These are phyloP conservation scores for Thymelicus lineola DNA, from an alignment of 2,888 invertebrate genomes.

Conservation along the genomic window DNA sequence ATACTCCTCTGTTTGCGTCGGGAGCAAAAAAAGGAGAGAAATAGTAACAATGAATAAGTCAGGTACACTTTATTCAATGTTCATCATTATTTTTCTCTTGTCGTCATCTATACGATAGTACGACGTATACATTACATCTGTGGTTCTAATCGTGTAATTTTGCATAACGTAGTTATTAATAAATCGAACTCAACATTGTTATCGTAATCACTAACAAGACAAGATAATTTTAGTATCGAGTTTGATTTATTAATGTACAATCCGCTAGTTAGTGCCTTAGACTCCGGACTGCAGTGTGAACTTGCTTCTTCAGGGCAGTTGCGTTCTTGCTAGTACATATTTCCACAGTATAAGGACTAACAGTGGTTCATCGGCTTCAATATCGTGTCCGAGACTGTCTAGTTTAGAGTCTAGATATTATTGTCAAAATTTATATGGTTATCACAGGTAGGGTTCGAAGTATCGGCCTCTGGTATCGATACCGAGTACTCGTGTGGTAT, in stretches of 20 bases:
- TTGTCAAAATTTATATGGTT: no score
- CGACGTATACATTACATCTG: not conserved
- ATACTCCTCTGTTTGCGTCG: no score
- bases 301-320: not conserved
- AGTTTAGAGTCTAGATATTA: no score
- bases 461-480: no score
- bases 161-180: not conserved
- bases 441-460: no score
- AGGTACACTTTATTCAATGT: no score
- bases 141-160: not conserved
- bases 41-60: no score
- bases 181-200: not conserved
- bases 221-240: not conserved
- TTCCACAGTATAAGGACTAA: not conserved
- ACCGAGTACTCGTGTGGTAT: no score
- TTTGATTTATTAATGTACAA: not conserved
- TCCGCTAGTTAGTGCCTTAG: constrained; percentile 8
- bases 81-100: no score
- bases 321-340: constrained; percentile 6
- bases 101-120: not conserved
- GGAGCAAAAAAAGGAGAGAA: no score
- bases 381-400: no score
- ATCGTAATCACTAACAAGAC: not conserved
- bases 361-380: no score
- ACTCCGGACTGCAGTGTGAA: not conserved